Conservation (phyloP, 2,113 vertebrate species). For the Apteryx owenii region DNA sequence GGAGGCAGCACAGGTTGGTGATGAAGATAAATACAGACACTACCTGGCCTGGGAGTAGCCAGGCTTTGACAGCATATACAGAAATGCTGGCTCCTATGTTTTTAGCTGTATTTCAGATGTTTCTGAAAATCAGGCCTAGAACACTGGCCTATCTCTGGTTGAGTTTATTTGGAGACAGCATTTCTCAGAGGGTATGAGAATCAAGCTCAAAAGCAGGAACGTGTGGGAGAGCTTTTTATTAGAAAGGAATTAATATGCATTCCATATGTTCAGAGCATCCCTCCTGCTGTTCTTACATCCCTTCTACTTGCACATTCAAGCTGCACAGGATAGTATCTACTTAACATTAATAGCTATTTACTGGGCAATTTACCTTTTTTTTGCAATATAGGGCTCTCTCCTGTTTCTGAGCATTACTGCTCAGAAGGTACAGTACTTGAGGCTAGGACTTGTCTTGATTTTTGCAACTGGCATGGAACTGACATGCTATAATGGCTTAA, state of each 20-base stretch:
- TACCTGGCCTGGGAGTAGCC: accelerated
- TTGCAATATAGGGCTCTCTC: not conserved
- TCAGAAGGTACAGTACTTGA: not conserved
- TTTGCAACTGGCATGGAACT: not conserved
- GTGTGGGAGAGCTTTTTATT: not conserved
- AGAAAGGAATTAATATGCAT: not conserved
- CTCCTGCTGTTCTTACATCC: not conserved
- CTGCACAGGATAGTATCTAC: not conserved
- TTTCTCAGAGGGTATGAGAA: not conserved
- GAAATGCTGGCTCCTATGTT: not conserved
- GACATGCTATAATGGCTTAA: not conserved
- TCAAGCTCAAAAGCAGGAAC: not conserved
- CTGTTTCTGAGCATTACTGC: not conserved
- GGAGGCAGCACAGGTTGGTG: not conserved
- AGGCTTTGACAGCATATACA: not conserved
- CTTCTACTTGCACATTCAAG: not conserved
- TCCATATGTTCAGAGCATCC: not conserved
- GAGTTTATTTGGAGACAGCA: not conserved
- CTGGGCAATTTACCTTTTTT: not conserved
- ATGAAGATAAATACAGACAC: not conserved
- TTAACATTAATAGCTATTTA: not conserved
- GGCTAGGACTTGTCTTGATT: not conserved
- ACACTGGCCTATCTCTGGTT: not conserved
- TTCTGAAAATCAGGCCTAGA: not conserved
- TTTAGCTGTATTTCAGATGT: not conserved